Base-by-base conservation (phyloP, 1,140 invertebrate species). In the Goniozus legneri region DNA sequence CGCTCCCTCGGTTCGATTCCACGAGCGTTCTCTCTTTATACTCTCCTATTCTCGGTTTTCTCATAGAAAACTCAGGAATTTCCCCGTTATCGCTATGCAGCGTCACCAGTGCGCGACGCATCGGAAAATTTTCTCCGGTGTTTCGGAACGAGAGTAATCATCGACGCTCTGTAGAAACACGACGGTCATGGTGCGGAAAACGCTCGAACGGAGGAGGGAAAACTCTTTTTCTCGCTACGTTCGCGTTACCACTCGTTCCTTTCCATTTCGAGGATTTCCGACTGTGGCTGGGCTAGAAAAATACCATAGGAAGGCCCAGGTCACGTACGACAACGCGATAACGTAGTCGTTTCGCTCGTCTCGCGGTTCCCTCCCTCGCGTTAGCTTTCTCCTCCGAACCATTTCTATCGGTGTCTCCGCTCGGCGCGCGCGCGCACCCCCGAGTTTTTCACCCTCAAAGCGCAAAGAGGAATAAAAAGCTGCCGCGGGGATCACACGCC, bases 241-340 rank as follows among this genome's bases (percentile, higher is more conserved):
- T 47, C 35, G 31, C 18, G 18, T 54, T 48, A 19, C 20, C 13
- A 2, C 37, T 35, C 34, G 31, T 41, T 34, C 39, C 35, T 31
- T 27, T 13, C 18, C 21, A 13, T 13, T 41, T 27, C 18, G 22
- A 33, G 15, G 14, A 33, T 27, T 24, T 34, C 22, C 35, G 33
- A 36, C 22, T 40, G 19, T 31, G 39, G 54, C 31, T 38, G 10
- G 22, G 34, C 44, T 50, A 13, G 47, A 65, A 65, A 65, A 56
- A 58, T 53, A 47, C 41, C 49, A 35, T 45, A 35, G 35, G 38
- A 55, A 52, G 48, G 53, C 48, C 44, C 22, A 39, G 54, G 60
- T 69, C 68, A 68, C 67, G 67, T 69, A 68, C 55, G 39, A 44
- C 43, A 21, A 42, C 20, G 50, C 63, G 60, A 71, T 67, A 69